Base-by-base conservation (phyloP, 2,888 invertebrate species). In the Temnothorax ravouxi region DNA sequence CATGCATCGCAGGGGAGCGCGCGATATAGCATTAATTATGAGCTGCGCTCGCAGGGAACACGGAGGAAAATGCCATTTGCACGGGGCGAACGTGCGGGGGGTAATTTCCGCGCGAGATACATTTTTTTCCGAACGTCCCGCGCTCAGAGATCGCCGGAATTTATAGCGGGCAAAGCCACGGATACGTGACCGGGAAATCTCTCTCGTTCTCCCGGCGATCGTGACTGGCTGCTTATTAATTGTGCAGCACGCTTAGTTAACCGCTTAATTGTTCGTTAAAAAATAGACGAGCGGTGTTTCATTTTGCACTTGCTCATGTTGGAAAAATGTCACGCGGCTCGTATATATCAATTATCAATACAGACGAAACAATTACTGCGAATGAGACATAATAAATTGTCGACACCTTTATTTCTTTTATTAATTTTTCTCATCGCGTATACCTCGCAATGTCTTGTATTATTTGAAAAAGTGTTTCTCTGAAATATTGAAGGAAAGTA, bases 1-100 rank as follows among this genome's bases (percentile, higher is more conserved):
- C 34, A 59, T 59, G 79, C 59, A 59, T 66, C 56, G 13, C 54
- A n/a, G 9, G 54, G 41, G 29, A 41, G 15, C 59, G 38, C 41
- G 62, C 79, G 56, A 56, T 79, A 59, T 69, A 69, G 56, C 79
- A 67, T 79, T 79, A 79, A 80, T 80, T 71, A 80, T 80, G 59
- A 80, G 71, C 71, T 38, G 47, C 21, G 47, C 47, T 25, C 52
- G 41, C 41, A 21, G 56, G 25, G 44, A 47, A 21, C 59, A 47
- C 79, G 47, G 72, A 25, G 72, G 79, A 71, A 80, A 80, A 80
- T 80, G 72, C 59, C 72, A 71, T 80, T 80, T 80, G 79, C 71
- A 71, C 79, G 56, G 15, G 25, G 29, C 47, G 72, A 59, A 71
- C 38, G 47, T 80, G 59, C 79, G 25, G 47, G 38, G 34, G 71